These are phyloP conservation scores for Cheiracanthium punctorium DNA, from an alignment of 2,888 invertebrate species.

Conservation along the genomic window DNA sequence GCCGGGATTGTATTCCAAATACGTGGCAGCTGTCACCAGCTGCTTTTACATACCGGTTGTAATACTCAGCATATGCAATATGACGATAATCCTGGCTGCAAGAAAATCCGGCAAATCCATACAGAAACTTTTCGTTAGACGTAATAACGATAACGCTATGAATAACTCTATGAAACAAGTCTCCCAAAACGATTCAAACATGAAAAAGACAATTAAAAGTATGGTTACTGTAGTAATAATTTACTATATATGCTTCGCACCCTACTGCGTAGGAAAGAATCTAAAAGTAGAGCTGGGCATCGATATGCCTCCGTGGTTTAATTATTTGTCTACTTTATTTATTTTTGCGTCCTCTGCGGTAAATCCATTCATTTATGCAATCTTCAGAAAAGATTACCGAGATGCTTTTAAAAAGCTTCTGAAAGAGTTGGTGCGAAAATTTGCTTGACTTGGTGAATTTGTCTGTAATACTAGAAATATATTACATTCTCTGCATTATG, in stretches of 20 bases:
- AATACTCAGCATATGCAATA: conserved; percentile 23
- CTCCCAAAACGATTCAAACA: not conserved
- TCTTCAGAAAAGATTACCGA: conserved; percentile 56
- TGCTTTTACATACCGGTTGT: conserved; percentile 28
- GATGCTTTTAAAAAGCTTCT: conserved; percentile 50
- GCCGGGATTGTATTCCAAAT: not conserved
- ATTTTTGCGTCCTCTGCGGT: conserved; percentile 75
- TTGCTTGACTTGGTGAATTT: too few relatives aligned
- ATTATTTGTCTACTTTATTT: conserved; percentile 74
- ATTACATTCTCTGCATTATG: too few relatives aligned
- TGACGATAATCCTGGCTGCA: conserved; percentile 27
- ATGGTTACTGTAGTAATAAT: conserved; percentile 75
- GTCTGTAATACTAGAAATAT: too few relatives aligned
- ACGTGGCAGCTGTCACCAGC: not conserved
- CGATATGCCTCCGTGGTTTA: conserved; percentile 73
- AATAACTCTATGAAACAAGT: not conserved
- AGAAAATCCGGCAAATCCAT: conserved; percentile 11
- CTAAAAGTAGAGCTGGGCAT: conserved; percentile 73
- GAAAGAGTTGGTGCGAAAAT: too few relatives aligned
- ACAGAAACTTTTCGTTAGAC: not conserved
- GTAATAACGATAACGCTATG: not conserved
- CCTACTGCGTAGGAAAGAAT: conserved; percentile 76
- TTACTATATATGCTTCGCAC: conserved; percentile 76
- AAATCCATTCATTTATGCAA: conserved; percentile 75
- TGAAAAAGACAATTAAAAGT: conserved; percentile 53